Conservation (phyloP, 1,140 invertebrate species). For the Caenorhabditis briggsae region DNA sequence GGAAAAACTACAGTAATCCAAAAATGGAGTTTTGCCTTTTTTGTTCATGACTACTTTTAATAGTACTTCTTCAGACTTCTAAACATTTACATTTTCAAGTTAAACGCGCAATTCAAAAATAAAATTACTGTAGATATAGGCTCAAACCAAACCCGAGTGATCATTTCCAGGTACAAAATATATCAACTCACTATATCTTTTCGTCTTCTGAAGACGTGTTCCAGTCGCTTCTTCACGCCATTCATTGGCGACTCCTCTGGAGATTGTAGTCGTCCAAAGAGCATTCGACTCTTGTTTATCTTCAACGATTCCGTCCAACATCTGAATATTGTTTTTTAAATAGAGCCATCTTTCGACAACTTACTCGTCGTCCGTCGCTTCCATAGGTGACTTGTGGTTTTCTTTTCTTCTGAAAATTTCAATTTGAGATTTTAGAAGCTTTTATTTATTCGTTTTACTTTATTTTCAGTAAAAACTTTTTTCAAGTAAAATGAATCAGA, state of each 20-base stretch:
- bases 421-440: background rate
- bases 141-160: background rate
- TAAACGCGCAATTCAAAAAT: too few relatives aligned
- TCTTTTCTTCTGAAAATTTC: conserved; percentile 37
- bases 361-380: conserved; percentile 44
- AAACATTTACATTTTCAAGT: too few relatives aligned
- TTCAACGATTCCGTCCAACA: conserved; percentile 58
- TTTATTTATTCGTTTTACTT: background rate
- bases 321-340: background rate
- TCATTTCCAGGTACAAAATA: background rate
- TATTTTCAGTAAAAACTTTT: too few relatives aligned
- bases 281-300: conserved; percentile 37
- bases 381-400: conserved; percentile 41
- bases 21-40: too few relatives aligned
- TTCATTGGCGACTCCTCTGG: conserved; percentile 59
- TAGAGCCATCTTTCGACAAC: background rate
- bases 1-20: too few relatives aligned
- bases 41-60: too few relatives aligned
- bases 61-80: too few relatives aligned
- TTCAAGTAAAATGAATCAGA: too few relatives aligned
- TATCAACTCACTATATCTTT: conserved; percentile 56
- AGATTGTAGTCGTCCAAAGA: conserved; percentile 60
- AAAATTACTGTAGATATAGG: too few relatives aligned
- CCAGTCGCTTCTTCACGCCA: conserved; percentile 56
- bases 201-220: conserved; percentile 43